A percentile compares a stretch with the other conserved stretches of the same genome.
phyloP scores from a whole-genome alignment of 2,113 vertebrate species.

The Pagrus major region DNA sequence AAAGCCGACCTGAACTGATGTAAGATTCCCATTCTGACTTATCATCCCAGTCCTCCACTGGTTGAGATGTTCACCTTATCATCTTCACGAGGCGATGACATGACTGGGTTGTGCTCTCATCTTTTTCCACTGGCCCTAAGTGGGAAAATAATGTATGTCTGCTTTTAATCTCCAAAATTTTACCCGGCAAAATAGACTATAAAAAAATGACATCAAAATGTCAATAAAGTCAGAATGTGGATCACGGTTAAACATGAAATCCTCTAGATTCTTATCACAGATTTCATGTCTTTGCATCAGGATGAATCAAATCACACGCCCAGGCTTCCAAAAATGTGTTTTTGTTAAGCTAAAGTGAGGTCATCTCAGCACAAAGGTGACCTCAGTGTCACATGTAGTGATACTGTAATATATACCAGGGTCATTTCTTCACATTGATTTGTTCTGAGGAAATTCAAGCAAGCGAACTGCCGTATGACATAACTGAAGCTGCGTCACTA shows the following conservation, averaged over 20 bases:
- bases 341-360: background rate
- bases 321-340: background rate
- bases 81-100: background rate
- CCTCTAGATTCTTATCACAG: background rate
- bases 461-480: background rate
- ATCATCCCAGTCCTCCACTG: too few relatives aligned
- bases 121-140: background rate
- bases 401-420: background rate
- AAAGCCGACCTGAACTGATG: too few relatives aligned
- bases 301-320: background rate
- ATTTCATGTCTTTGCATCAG: background rate
- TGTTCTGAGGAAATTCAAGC: background rate
- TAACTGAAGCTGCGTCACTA: background rate
- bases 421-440: constrained; percentile 1
- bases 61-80: too few relatives aligned
- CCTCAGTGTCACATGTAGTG: background rate
- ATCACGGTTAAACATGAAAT: background rate
- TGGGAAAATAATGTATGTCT: background rate
- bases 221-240: background rate
- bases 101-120: background rate
- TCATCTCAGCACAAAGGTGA: background rate
- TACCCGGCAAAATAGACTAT: background rate
- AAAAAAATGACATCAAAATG: background rate
- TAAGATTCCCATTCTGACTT: too few relatives aligned
- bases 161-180: background rate